These are phyloP conservation scores for Hesperia comma DNA, from an alignment of 2,888 invertebrate species.

Conservation along the genomic window DNA sequence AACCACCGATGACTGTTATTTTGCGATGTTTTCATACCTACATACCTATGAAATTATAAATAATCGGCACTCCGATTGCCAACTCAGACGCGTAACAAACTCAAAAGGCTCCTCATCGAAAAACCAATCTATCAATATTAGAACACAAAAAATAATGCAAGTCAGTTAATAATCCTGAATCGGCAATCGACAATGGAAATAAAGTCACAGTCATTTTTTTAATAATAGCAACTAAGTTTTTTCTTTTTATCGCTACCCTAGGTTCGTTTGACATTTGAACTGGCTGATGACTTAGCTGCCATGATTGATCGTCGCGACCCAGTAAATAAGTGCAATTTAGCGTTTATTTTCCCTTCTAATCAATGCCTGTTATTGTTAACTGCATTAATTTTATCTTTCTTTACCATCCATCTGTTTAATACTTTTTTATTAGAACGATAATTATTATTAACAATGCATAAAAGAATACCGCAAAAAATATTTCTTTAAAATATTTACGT, in stretches of 20 bases:
- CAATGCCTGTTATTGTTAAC: constrained; percentile 71
- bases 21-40: constrained; percentile 72
- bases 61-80: constrained; percentile 61
- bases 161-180: constrained; percentile 84
- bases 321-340: constrained; percentile 83
- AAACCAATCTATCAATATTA: constrained; percentile 83
- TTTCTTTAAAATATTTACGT: constrained; percentile 59
- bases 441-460: constrained; percentile 14
- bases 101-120: constrained; percentile 75
- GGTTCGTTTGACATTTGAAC: constrained; percentile 83
- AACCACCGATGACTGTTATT: constrained; percentile 69
- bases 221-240: constrained; percentile 81
- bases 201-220: constrained; percentile 84
- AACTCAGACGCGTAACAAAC: constrained; percentile 66
- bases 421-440: constrained; percentile 30
- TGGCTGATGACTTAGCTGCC: constrained; percentile 79
- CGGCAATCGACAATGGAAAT: constrained; percentile 83
- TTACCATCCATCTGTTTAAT: constrained; percentile 41
- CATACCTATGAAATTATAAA: constrained; percentile 63
- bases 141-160: constrained; percentile 84
- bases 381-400: constrained; percentile 40
- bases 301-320: constrained; percentile 81
- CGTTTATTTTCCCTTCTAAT: constrained; percentile 75
- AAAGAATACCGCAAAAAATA: constrained; percentile 12
- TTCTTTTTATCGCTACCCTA: constrained; percentile 82